Percentiles rank a stretch among this genome's conserved stretches.
Conservation (phyloP, 2,797 vertebrate species). For the Aeoliscus strigatus region DNA sequence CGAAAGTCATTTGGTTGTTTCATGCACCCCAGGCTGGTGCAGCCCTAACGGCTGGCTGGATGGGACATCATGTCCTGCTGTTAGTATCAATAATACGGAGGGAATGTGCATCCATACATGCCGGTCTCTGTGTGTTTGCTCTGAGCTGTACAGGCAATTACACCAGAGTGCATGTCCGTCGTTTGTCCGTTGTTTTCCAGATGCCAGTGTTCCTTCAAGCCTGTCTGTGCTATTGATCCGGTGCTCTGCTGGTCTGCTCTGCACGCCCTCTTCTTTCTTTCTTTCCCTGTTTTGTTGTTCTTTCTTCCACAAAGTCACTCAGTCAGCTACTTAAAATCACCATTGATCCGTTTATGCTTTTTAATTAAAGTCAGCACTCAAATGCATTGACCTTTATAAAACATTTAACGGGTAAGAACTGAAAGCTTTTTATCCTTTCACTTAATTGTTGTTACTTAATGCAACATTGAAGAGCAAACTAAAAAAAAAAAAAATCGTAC, state of each 20-base stretch:
- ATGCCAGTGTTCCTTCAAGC: slow-evolving; percentile 17
- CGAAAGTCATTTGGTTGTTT: slow-evolving; percentile 13
- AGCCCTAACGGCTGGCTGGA: slow-evolving; percentile 16
- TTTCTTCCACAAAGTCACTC: slow-evolving; percentile 9
- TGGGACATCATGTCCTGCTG: slow-evolving; percentile 1
- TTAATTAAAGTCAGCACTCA: too few species aligned
- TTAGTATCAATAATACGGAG: background rate
- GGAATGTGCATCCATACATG: background rate
- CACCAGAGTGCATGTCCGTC: background rate
- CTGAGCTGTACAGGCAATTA: slow-evolving; percentile 11
- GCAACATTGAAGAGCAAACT: too few species aligned
- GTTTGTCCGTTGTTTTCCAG: slow-evolving; percentile 20
- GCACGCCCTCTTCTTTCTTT: slow-evolving; percentile 1
- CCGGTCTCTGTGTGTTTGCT: background rate
- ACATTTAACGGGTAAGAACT: too few species aligned
- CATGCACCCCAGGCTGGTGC: slow-evolving; percentile 3
- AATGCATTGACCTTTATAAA: too few species aligned
- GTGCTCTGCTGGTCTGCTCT: slow-evolving; percentile 13
- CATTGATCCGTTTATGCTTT: too few species aligned
- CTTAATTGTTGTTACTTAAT: too few species aligned
- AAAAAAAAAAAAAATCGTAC: too few species aligned
- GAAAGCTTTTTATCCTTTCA: too few species aligned
- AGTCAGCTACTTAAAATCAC: slow-evolving; percentile 23
- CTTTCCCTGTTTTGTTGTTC: background rate
- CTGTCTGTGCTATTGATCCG: slow-evolving; percentile 30